These are phyloP conservation scores for Diadema setosum DNA, from an alignment of 35 echinoderm and acorn worm species.

Conservation along the genomic window DNA sequence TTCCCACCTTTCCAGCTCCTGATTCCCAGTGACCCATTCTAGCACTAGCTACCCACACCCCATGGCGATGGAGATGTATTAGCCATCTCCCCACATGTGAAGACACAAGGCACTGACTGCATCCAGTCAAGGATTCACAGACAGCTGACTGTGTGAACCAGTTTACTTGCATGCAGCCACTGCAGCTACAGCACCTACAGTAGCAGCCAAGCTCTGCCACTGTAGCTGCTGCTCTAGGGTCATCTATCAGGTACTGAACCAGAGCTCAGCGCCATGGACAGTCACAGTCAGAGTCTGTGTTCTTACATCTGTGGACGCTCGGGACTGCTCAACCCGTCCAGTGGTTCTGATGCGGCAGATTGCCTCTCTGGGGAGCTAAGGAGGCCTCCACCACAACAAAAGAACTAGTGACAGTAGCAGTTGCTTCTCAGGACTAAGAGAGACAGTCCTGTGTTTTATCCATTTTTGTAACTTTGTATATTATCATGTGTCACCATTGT, in stretches of 20 bases:
- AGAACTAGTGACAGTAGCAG: too few relatives aligned
- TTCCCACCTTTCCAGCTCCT: neutral
- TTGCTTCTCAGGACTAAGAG: too few relatives aligned
- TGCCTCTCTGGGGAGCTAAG: neutral
- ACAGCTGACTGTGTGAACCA: slow-evolving; percentile 34
- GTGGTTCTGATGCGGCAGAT: neutral
- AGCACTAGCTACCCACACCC: slow-evolving; percentile 10
- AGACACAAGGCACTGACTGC: slow-evolving; percentile 14
- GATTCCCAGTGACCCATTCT: neutral
- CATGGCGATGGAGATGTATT: slow-evolving; percentile 5
- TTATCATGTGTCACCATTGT: too few relatives aligned
- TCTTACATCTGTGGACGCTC: slow-evolving; percentile 3
- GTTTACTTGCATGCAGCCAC: slow-evolving; percentile 35
- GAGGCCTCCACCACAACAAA: too few relatives aligned
- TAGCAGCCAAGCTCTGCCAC: neutral
- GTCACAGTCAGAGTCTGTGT: neutral
- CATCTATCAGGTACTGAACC: neutral
- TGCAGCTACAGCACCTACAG: neutral
- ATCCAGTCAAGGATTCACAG: slow-evolving; percentile 22
- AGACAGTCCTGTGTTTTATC: too few relatives aligned
- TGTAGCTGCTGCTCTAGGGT: neutral
- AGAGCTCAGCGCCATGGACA: neutral
- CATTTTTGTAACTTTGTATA: too few relatives aligned
- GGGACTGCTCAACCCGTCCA: neutral
- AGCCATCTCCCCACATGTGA: slow-evolving; percentile 35